A percentile compares a stretch with the other conserved stretches of the same genome.
These are phyloP conservation scores for Halichondria panicea DNA, from an alignment of 37 sponge, comb jelly and placozoan genomes.

Conservation along the genomic window DNA sequence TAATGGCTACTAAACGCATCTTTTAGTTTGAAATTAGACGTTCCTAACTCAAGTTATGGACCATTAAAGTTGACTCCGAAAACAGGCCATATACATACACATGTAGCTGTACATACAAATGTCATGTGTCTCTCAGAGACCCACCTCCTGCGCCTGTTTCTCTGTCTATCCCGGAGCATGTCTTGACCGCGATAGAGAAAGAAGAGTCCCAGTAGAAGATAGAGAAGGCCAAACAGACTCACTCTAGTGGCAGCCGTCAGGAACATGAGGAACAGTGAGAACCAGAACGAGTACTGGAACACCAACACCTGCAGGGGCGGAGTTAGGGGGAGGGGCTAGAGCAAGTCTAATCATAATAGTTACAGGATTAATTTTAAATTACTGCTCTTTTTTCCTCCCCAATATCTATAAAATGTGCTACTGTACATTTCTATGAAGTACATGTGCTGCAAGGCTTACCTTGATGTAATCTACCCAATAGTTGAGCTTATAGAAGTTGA, in stretches of 20 bases:
- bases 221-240: slow-evolving; percentile 73
- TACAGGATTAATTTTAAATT: not conserved
- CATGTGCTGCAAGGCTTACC: slow-evolving; percentile 10
- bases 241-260: slow-evolving; percentile 56
- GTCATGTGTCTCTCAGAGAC: not conserved
- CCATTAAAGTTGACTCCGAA: too few relatives aligned
- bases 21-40: too few relatives aligned
- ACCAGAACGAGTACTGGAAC: slow-evolving; percentile 75
- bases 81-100: too few relatives aligned
- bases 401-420: not conserved
- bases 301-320: slow-evolving; percentile 42
- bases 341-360: not conserved
- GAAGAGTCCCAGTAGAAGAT: slow-evolving; percentile 53
- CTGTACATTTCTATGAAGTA: not conserved
- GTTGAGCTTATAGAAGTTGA: slow-evolving; percentile 1
- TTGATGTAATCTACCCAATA: slow-evolving; percentile 41
- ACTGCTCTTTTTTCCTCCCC: not conserved
- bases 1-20: too few relatives aligned
- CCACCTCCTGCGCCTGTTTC: slow-evolving; percentile 3
- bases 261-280: slow-evolving; percentile 72
- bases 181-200: slow-evolving; percentile 64
- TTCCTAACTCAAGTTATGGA: too few relatives aligned
- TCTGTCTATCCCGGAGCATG: slow-evolving; percentile 33
- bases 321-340: not conserved
- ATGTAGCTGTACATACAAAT: too few relatives aligned